phyloP scores from a whole-genome alignment of 1,140 invertebrate genomes.

The Centruroides vittatus region DNA sequence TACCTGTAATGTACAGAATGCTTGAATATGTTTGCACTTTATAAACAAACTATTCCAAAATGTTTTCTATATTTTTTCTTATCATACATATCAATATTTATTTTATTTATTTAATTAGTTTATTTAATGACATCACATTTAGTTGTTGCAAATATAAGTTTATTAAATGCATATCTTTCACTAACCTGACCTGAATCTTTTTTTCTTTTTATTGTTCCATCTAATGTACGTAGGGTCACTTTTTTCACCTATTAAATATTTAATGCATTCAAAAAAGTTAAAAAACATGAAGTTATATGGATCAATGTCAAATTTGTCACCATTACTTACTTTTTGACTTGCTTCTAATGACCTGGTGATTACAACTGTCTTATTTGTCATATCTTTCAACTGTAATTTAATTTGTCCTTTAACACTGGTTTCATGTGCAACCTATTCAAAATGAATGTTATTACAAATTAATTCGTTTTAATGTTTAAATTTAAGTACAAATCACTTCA shows the following conservation, averaged over 20 bases:
- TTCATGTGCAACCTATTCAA: slow-evolving; percentile 26
- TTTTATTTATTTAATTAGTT: no score
- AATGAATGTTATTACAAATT: background rate
- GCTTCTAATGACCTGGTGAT: slow-evolving; percentile 47
- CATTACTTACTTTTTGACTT: slow-evolving; percentile 37
- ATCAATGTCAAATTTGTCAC: background rate
- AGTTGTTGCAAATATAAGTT: no score
- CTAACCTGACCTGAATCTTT: slow-evolving; percentile 11
- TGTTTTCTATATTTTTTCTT: no score
- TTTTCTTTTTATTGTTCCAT: slow-evolving; percentile 42
- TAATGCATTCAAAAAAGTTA: background rate
- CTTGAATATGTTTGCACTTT: no score
- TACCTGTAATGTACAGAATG: no score
- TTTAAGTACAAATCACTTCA: background rate
- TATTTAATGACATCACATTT: no score
- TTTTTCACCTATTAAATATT: slow-evolving; percentile 23
- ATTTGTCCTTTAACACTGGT: slow-evolving; percentile 44
- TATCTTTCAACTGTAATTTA: slow-evolving; percentile 46
- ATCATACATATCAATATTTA: no score
- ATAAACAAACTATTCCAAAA: no score
- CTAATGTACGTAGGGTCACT: slow-evolving; percentile 47
- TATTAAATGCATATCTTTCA: no score
- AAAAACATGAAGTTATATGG: background rate
- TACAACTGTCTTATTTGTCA: slow-evolving; percentile 40
- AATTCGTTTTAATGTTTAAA: background rate